Evolutionary conservation across 2,797 vertebrate genomes (phyloP).

Genomic region (Coreius guichenoti): DNA sequence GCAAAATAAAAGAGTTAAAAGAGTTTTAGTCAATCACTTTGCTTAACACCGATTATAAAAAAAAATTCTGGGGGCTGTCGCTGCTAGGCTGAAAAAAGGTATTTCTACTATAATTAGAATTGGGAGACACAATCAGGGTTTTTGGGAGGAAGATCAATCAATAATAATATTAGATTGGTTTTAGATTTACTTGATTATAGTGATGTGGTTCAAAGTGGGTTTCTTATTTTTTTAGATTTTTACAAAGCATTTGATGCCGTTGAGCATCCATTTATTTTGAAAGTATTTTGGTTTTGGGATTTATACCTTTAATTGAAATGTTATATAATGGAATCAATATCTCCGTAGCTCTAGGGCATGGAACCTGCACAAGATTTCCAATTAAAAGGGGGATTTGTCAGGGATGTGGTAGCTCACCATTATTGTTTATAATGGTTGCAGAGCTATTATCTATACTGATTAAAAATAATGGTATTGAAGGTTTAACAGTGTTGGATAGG

Average conservation of each 20-base stretch:
- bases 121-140: too few species aligned
- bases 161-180: too few species aligned
- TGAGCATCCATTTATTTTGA: too few species aligned
- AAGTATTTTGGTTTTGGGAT: slow-evolving; percentile 28
- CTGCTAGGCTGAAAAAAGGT: not conserved
- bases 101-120: too few species aligned
- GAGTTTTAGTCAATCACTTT: too few species aligned
- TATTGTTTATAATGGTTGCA: not conserved
- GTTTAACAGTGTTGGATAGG: not conserved
- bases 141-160: too few species aligned
- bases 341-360: not conserved
- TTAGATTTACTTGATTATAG: too few species aligned
- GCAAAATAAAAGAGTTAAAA: too few species aligned
- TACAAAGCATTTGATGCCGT: not conserved
- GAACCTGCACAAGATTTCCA: not conserved
- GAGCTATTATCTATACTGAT: not conserved
- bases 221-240: too few species aligned
- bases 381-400: not conserved
- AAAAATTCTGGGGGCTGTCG: too few species aligned
- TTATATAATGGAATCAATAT: not conserved
- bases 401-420: not conserved
- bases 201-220: too few species aligned
- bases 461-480: not conserved
- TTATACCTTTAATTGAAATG: not conserved
- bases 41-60: not conserved